Percentiles rank a stretch among this genome's conserved stretches.
These are phyloP conservation scores for Balanococcus diminutus DNA, from an alignment of 2,888 invertebrate genomes.

Conservation along the genomic window DNA sequence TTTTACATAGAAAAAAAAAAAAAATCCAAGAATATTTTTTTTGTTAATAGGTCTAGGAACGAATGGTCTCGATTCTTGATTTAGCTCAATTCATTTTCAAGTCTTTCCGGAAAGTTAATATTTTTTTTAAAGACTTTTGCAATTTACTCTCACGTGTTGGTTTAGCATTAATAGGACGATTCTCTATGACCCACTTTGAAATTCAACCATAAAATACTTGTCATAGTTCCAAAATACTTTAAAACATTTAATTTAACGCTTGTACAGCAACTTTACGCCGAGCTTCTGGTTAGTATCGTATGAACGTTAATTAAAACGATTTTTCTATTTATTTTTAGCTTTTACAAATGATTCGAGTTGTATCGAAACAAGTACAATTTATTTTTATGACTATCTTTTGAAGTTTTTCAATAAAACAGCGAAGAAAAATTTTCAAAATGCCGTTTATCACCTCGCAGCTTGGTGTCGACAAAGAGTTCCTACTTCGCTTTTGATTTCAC, in stretches of 20 bases:
- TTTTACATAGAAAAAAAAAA: too few relatives aligned
- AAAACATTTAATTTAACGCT: constrained; percentile 30
- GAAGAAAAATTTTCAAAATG: not conserved
- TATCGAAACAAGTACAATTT: constrained; percentile 23
- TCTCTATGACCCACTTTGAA: constrained; percentile 5
- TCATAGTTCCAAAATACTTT: constrained; percentile 38
- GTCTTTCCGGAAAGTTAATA: too few relatives aligned
- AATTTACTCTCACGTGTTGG: not conserved
- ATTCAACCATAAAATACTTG: constrained; percentile 26
- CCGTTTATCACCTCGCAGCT: not conserved
- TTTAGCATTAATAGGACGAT: constrained; percentile 12
- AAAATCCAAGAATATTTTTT: too few relatives aligned
- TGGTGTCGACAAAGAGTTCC: not conserved
- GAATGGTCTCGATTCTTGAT: too few relatives aligned
- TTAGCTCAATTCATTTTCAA: too few relatives aligned
- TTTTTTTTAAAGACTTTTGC: not conserved
- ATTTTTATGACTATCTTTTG: constrained; percentile 35
- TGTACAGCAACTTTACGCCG: not conserved
- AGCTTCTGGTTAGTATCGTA: constrained; percentile 28
- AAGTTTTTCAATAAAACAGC: constrained; percentile 8
- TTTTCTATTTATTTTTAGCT: constrained; percentile 28
- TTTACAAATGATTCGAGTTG: constrained; percentile 15
- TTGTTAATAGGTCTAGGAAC: too few relatives aligned
- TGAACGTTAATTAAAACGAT: constrained; percentile 38
- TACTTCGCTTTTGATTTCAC: not conserved